Evolutionary conservation across 2,888 invertebrate genomes (phyloP).

Genomic region (Panopea generosa): DNA sequence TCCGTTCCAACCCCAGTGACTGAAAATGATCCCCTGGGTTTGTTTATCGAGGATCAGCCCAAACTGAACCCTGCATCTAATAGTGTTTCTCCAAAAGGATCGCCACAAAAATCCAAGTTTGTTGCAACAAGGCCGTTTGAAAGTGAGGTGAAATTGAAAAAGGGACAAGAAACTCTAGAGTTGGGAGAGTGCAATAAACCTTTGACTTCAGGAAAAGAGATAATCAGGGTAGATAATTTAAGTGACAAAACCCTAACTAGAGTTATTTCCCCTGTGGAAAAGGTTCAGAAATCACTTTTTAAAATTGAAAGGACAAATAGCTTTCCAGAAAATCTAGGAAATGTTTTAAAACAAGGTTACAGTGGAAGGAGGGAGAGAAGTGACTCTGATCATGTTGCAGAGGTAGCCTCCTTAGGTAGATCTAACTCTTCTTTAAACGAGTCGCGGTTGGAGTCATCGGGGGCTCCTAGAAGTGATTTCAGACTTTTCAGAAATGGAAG

Average conservation of each 20-base stretch:
- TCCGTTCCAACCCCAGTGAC: constrained; percentile 92
- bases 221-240: constrained; percentile 22
- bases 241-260: constrained; percentile 5
- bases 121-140: constrained; percentile 50
- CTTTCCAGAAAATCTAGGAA: constrained; percentile 70
- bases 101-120: constrained; percentile 52
- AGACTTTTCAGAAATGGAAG: constrained; percentile 62
- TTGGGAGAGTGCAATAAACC: constrained; percentile 58
- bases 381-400: constrained; percentile 27
- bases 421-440: constrained; percentile 69
- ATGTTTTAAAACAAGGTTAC: constrained; percentile 17
- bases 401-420: constrained; percentile 39
- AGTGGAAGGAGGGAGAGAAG: constrained; percentile 14
- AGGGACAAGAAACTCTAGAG: constrained; percentile 16
- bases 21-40: constrained; percentile 96
- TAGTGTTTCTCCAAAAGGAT: constrained; percentile 24
- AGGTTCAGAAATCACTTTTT: constrained; percentile 65
- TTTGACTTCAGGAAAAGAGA: constrained; percentile 4
- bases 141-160: constrained; percentile 39
- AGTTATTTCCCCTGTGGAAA: constrained; percentile 51
- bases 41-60: constrained; percentile 86
- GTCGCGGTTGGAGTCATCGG: constrained; percentile 32
- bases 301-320: constrained; percentile 75
- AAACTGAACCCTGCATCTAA: background rate
- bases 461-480: constrained; percentile 45